A percentile compares a stretch with the other conserved stretches of the same genome.
Conservation (phyloP, 2,888 invertebrate species). For the Ichneumoninae sp. region DNA sequence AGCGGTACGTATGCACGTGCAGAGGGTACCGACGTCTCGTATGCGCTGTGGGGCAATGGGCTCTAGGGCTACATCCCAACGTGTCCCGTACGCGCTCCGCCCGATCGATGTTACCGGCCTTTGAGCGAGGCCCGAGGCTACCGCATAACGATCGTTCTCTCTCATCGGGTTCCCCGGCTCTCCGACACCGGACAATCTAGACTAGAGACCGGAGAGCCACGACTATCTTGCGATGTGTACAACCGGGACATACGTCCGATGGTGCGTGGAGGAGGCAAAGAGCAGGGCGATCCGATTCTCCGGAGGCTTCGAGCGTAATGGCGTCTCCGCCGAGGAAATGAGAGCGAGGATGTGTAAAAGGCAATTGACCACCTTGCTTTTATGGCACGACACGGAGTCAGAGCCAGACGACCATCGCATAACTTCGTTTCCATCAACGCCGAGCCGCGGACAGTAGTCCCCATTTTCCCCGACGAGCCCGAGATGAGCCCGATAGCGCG, state of each 20-base stretch:
- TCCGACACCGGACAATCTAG: conserved; percentile 49
- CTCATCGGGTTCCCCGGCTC: conserved; percentile 8
- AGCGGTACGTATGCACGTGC: neutral
- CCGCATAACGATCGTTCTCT: conserved; percentile 65
- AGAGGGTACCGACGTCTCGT: neutral
- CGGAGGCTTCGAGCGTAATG: conserved; percentile 75
- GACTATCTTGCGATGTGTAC: neutral
- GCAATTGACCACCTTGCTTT: conserved; percentile 80
- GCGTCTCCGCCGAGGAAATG: conserved; percentile 76
- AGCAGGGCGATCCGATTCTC: conserved; percentile 73
- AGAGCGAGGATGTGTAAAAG: conserved; percentile 83
- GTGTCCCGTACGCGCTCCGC: conserved; percentile 34
- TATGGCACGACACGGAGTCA: conserved; percentile 78
- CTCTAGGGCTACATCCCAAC: conserved; percentile 20
- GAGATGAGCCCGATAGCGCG: neutral
- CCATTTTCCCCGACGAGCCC: neutral
- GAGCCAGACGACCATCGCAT: conserved; percentile 53
- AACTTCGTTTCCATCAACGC: conserved; percentile 47
- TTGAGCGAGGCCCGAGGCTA: conserved; percentile 62
- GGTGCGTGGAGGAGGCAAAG: neutral
- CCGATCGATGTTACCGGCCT: conserved; percentile 63
- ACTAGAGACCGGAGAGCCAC: conserved; percentile 41
- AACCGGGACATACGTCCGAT: neutral
- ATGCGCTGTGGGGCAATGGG: neutral
- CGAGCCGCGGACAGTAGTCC: neutral